Conservation (phyloP, 2,113 vertebrate species). For the Ceratotherium simum region DNA sequence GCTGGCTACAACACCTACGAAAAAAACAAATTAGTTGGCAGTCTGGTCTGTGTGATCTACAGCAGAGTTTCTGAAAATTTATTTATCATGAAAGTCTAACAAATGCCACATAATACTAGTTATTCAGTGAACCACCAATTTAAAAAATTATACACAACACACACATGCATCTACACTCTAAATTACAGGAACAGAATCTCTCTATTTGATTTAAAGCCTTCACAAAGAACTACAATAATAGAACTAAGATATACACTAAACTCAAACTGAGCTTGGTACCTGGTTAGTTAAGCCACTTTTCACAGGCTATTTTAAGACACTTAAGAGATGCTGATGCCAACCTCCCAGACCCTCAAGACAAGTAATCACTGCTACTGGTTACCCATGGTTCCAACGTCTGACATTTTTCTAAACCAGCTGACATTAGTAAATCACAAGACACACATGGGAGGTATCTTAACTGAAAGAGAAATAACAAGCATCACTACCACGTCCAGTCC, state of each 20-base stretch:
- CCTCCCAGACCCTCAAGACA: background rate
- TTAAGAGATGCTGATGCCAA: background rate
- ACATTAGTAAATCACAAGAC: background rate
- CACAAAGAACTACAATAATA: background rate
- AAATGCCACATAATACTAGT: conserved; percentile 42
- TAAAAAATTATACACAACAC: background rate
- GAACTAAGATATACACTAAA: conserved; percentile 22
- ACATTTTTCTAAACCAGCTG: background rate
- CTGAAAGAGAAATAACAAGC: background rate
- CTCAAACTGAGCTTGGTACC: background rate
- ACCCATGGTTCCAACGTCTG: background rate
- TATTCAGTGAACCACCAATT: conserved; percentile 4
- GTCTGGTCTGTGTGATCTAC: background rate
- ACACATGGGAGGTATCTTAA: background rate
- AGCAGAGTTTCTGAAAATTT: conserved; percentile 37
- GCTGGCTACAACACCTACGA: background rate
- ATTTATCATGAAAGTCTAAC: background rate
- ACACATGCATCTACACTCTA: background rate
- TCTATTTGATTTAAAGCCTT: conserved; percentile 32
- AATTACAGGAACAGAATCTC: background rate
- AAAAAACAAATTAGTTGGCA: conserved; percentile 6
- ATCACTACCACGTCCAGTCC: background rate
- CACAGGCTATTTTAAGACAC: background rate
- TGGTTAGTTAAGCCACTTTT: background rate
- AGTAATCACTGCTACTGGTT: background rate